These are phyloP conservation scores for Lepisosteus oculatus DNA, from an alignment of 2,113 vertebrate species.

Conservation along the genomic window DNA sequence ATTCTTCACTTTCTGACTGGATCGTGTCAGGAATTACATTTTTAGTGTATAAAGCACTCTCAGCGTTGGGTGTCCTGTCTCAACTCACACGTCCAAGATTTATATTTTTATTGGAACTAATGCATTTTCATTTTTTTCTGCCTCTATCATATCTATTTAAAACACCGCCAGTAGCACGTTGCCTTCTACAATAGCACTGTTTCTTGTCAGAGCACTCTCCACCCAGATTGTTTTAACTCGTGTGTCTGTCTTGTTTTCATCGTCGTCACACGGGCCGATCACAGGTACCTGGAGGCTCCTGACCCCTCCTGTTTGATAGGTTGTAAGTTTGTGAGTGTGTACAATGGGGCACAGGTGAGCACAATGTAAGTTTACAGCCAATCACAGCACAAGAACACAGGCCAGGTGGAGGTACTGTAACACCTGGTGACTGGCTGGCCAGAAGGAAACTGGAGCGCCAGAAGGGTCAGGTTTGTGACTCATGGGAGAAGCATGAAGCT, in stretches of 20 bases:
- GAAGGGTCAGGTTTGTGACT: conserved; percentile 6
- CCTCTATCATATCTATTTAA: no score
- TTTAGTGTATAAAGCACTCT: no score
- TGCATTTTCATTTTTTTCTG: no score
- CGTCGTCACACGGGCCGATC: background rate
- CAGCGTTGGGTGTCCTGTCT: no score
- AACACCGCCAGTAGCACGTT: no score
- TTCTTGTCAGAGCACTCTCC: no score
- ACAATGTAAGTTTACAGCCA: conserved; percentile 2
- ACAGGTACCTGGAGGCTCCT: background rate
- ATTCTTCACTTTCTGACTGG: no score
- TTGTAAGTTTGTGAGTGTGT: background rate
- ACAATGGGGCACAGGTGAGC: background rate
- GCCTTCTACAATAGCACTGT: no score
- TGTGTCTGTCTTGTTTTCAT: conserved; percentile 6
- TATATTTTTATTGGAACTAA: no score
- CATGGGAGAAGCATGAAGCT: conserved; percentile 9
- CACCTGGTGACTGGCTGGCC: background rate
- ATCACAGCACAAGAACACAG: conserved; percentile 5
- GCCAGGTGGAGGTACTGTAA: background rate
- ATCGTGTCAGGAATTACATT: no score
- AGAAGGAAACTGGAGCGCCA: background rate
- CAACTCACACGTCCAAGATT: no score
- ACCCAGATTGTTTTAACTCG: background rate
- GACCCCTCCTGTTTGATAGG: background rate